Base-by-base conservation (phyloP, 2,113 vertebrate species). In the Chaetodon trifascialis region DNA sequence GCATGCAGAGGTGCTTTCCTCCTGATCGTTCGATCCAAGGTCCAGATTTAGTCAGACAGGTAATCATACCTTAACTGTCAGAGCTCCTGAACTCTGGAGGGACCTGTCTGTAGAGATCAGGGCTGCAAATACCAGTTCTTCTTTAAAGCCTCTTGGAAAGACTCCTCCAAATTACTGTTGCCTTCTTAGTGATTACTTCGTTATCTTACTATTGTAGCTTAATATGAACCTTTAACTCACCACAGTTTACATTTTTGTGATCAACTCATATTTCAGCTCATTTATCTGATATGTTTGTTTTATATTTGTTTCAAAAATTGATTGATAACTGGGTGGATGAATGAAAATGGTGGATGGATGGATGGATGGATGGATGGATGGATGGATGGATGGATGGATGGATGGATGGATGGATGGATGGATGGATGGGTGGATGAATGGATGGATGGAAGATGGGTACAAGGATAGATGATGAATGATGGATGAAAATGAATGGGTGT, bases 1-100 rank as follows among this genome's bases (percentile, higher is more conserved):
- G 83, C 82, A 83, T 79, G 79, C 68, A 85, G 58, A 59, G 68
- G 46, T 14, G 16, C 66, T 44, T 62, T 70, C 68, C 34, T 69
- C 10, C 25, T 0, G 1, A 65, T 76, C 67, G 76, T 52, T 83
- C 51, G 4, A 64, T 76, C 68, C 70, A 60, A 75, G 66, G 62
- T 59, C 74, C 78, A 54, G 72, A 64, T 64, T 60, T 54, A 73
- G 67, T 65, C 14, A 19, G 51, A 25, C 38, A 67, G 74, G 64
- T 79, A 64, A 79, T 76, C 77, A 52, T n/a, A 74, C 30, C 56
- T 73, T 80, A 36, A 23, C 60, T 51, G 65, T 55, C 58, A 40
- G 42, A 69, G 38, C 72, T n/a, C 7, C 62, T 62, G 62, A 30
- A 60, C 44, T 69, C 56, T 36, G 72, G 3, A 55, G 55, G 38